Evolutionary conservation across 2,113 vertebrate genomes (phyloP).

Genomic region (Brachyistius frenatus): DNA sequence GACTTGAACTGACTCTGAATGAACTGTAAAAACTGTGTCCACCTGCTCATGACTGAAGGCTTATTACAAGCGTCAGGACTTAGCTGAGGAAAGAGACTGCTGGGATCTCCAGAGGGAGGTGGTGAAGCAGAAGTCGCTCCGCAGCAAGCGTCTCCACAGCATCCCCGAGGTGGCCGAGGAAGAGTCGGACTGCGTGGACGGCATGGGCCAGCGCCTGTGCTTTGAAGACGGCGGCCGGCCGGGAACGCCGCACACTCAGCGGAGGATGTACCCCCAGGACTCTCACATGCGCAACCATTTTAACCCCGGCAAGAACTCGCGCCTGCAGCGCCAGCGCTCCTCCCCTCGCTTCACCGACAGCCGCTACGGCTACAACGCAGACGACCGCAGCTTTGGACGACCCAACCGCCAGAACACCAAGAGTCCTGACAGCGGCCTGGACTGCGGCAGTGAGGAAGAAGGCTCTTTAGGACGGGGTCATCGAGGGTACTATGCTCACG

Average conservation of each 20-base stretch:
- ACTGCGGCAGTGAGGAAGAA: slow-evolving; percentile 97
- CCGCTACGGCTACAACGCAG: slow-evolving; percentile 64
- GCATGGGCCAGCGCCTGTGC: slow-evolving; percentile 78
- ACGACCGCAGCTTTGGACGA: slow-evolving; percentile 79
- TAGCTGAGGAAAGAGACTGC: slow-evolving; percentile 84
- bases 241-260: slow-evolving; percentile 68
- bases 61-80: slow-evolving; percentile 85
- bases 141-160: slow-evolving; percentile 94
- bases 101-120: slow-evolving; percentile 90
- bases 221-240: slow-evolving; percentile 75
- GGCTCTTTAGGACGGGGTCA: slow-evolving; percentile 82
- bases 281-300: slow-evolving; percentile 68
- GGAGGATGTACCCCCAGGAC: slow-evolving; percentile 78
- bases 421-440: slow-evolving; percentile 97
- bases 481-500: slow-evolving; percentile 69
- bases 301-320: slow-evolving; percentile 64
- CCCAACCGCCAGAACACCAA: slow-evolving; percentile 84
- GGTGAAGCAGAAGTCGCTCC: slow-evolving; percentile 88
- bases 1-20: slow-evolving; percentile 65
- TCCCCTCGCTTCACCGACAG: slow-evolving; percentile 83
- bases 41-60: slow-evolving; percentile 85
- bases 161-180: slow-evolving; percentile 98
- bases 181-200: slow-evolving; percentile 82
- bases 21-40: slow-evolving; percentile 67
- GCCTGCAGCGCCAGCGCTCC: slow-evolving; percentile 81